phyloP scores from a whole-genome alignment of 2,797 vertebrate genomes.

The Cyclura pinguis region DNA sequence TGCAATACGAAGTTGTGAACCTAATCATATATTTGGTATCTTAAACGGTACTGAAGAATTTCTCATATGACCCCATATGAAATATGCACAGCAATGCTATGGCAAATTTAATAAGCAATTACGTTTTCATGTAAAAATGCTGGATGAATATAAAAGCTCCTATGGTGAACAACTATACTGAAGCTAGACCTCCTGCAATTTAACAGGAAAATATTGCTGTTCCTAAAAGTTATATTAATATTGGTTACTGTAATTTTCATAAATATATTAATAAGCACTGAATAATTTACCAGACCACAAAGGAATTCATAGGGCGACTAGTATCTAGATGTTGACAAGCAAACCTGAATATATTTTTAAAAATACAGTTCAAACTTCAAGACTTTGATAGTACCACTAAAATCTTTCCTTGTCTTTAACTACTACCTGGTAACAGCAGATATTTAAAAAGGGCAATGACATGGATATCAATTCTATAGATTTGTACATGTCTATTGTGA shows the following conservation, averaged over 20 bases:
- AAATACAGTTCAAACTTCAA: conserved; percentile 39
- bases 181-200: conserved; percentile 49
- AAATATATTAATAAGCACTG: conserved; percentile 38
- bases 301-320: conserved; percentile 60
- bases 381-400: conserved; percentile 42
- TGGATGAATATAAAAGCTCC: conserved; percentile 31
- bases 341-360: conserved; percentile 53
- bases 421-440: conserved; percentile 41
- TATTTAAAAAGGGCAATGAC: conserved; percentile 25
- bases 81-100: conserved; percentile 58
- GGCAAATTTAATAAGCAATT: conserved; percentile 56
- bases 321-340: conserved; percentile 41
- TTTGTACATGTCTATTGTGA: conserved; percentile 48
- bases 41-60: conserved; percentile 54
- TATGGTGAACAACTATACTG: conserved; percentile 55
- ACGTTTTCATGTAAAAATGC: conserved; percentile 49
- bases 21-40: conserved; percentile 70
- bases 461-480: background rate
- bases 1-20: conserved; percentile 60
- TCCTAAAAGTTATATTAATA: conserved; percentile 43
- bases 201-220: conserved; percentile 51
- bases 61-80: conserved; percentile 58
- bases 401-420: conserved; percentile 31
- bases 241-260: conserved; percentile 42
- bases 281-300: conserved; percentile 51